Evolutionary conservation across 2,888 invertebrate genomes (phyloP), one percentile per base, ranked within the genome.

Genomic region (Dromius quadrimaculatus): DNA sequence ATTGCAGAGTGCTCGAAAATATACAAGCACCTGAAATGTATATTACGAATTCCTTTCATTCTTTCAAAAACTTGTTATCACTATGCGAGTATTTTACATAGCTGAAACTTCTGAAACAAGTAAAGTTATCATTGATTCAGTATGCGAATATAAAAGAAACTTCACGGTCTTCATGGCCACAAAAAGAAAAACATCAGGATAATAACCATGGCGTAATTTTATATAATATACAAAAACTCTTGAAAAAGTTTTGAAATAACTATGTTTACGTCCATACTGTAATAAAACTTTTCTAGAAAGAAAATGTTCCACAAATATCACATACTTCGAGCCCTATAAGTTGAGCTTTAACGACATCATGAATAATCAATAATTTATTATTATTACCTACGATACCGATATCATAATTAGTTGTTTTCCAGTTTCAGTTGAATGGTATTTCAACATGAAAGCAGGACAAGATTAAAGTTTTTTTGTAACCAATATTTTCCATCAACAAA

Each of bases 61-160:
- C 59, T 59, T 59, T 59, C 59, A 38, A 34, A 59, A 59, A 59
- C 59, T 59, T 59, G 59, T 59, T 59, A 59, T 59, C 59, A 38
- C 59, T 36, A 59, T 59, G 59, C 38, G 59, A 54, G 50, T 54
- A 54, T 54, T 54, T 54, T 54, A 54, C 50, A 54, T 54, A 54
- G 50, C 50, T 54, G 50, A 54, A 54, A 54, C 50, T 54, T 54
- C 28, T 54, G 28, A 54, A 54, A 54, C 50, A 54, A 54, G 50
- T 13, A 28, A 54, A 54, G 13, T 54, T 54, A 28, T 28, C 50
- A 54, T 54, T 54, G 50, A 54, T 54, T 54, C 50, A 54, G 50
- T 54, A 28, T 54, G 28, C 28, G 50, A n/a, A n/a, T 54, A 28
- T 54, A 54, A 54, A 54, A 50, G 47, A 50, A 50, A 54, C 23